A percentile compares a stretch with the other conserved stretches of the same genome.
phyloP scores from a whole-genome alignment of 1,140 invertebrate species.

The Amyelois transitella region DNA sequence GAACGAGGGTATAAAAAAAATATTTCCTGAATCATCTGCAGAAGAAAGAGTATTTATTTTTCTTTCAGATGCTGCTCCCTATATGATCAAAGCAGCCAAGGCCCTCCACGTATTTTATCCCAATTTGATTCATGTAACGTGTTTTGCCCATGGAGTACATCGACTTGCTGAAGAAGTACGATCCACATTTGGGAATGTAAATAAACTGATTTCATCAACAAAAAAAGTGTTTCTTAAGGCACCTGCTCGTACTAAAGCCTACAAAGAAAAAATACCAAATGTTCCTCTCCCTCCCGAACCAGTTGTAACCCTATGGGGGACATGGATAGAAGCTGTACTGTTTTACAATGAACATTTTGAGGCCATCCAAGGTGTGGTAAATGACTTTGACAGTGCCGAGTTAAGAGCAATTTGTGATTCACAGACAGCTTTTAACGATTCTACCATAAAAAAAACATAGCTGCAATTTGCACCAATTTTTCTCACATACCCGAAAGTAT shows the following conservation, averaged over 20 bases:
- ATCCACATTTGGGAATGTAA: slow-evolving; percentile 27
- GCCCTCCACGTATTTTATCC: slow-evolving; percentile 23
- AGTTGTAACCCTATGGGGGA: slow-evolving; percentile 55
- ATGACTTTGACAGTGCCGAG: slow-evolving; percentile 13
- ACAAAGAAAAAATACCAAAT: slow-evolving; percentile 34
- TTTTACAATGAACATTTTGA: slow-evolving; percentile 41
- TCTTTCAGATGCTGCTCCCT: slow-evolving; percentile 27
- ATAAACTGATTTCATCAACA: slow-evolving; percentile 27
- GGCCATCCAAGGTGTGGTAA: slow-evolving; percentile 16
- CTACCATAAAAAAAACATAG: slow-evolving; percentile 3
- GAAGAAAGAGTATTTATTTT: slow-evolving; percentile 25
- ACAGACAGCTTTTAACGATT: background rate
- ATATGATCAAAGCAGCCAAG: slow-evolving; percentile 33
- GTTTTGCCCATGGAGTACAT: slow-evolving; percentile 48
- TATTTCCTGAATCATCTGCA: slow-evolving; percentile 9
- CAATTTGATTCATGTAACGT: slow-evolving; percentile 33
- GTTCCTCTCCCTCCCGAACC: slow-evolving; percentile 49
- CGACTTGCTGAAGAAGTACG: slow-evolving; percentile 44
- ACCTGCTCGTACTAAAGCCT: slow-evolving; percentile 31
- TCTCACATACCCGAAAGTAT: background rate
- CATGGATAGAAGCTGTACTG: slow-evolving; percentile 45
- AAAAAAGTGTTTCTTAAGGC: slow-evolving; percentile 39
- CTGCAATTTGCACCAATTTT: background rate
- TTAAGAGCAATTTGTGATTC: background rate
- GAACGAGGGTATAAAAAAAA: slow-evolving; percentile 9